Evolutionary conservation across 1,140 invertebrate species (phyloP).

Genomic region (Drosophila varians): DNA sequence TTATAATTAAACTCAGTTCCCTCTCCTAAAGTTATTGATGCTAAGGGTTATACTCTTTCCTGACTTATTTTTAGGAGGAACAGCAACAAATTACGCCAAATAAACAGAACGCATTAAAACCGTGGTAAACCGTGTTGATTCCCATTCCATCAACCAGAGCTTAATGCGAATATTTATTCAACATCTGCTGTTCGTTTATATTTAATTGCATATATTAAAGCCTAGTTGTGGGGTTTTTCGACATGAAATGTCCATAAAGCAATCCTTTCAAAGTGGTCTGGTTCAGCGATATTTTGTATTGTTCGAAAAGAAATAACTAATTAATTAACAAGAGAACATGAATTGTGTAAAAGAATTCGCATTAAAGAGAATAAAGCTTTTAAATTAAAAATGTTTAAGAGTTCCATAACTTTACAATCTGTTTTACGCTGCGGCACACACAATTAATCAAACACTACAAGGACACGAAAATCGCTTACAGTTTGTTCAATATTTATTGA

Average conservation of each 20-base stretch:
- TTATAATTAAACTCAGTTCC: conserved; percentile 13
- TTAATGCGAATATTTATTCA: conserved; percentile 53
- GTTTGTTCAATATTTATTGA: conserved; percentile 63
- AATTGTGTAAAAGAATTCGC: too few species aligned
- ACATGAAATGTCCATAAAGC: conserved; percentile 19
- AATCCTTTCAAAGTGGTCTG: neutral
- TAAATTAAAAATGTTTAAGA: too few species aligned
- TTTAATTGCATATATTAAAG: conserved; percentile 70
- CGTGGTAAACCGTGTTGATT: conserved; percentile 26
- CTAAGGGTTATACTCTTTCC: conserved; percentile 3
- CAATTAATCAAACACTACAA: conserved; percentile 21
- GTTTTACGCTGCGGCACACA: neutral
- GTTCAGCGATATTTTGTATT: neutral
- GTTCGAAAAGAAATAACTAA: neutral
- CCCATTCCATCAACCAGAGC: conserved; percentile 11
- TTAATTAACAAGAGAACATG: neutral
- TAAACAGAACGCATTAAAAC: conserved; percentile 42
- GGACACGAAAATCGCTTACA: conserved; percentile 36
- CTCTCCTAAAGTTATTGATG: neutral
- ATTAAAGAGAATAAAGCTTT: too few species aligned
- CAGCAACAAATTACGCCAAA: conserved; percentile 44
- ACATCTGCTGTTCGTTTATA: conserved; percentile 48
- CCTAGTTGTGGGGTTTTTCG: conserved; percentile 11
- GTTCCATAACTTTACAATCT: neutral
- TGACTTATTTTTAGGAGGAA: conserved; percentile 12